Percentiles rank a stretch among this genome's conserved stretches.
phyloP scores from a whole-genome alignment of 2,888 invertebrate genomes.

The Rugalucina vietnamica region DNA sequence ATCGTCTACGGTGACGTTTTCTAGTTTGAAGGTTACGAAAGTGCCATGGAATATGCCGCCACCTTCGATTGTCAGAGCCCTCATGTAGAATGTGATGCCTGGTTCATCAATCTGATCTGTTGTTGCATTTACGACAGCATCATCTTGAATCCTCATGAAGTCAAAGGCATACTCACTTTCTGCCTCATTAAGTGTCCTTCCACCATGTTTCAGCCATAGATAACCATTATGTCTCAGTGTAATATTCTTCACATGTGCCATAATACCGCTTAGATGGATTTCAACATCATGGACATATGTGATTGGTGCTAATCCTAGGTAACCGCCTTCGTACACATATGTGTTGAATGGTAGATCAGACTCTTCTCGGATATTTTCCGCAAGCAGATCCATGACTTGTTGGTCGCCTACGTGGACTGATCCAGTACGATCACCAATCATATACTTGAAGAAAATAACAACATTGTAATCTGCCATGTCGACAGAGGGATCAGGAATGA shows the following conservation, averaged over 20 bases:
- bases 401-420: constrained; percentile 69
- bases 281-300: constrained; percentile 76
- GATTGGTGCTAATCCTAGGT: constrained; percentile 71
- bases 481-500: constrained; percentile 36
- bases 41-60: constrained; percentile 73
- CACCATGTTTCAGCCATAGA: constrained; percentile 76
- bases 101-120: constrained; percentile 70
- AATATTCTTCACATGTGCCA: constrained; percentile 72
- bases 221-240: constrained; percentile 75
- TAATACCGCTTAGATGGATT: constrained; percentile 71
- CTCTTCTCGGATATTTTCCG: constrained; percentile 67
- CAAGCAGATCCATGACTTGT: constrained; percentile 69
- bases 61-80: constrained; percentile 71
- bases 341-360: constrained; percentile 76
- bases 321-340: constrained; percentile 70
- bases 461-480: constrained; percentile 58
- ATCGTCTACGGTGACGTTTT: constrained; percentile 75
- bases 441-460: constrained; percentile 74
- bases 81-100: constrained; percentile 68
- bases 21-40: constrained; percentile 64
- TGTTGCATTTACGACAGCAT: constrained; percentile 67
- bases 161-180: constrained; percentile 69
- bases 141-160: constrained; percentile 71
- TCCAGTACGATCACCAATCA: constrained; percentile 78
- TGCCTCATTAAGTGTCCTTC: constrained; percentile 61